A percentile compares a stretch with the other conserved stretches of the same genome.
phyloP scores from a whole-genome alignment of 2,888 invertebrate species.

The Hydrotaea cyrtoneurina region DNA sequence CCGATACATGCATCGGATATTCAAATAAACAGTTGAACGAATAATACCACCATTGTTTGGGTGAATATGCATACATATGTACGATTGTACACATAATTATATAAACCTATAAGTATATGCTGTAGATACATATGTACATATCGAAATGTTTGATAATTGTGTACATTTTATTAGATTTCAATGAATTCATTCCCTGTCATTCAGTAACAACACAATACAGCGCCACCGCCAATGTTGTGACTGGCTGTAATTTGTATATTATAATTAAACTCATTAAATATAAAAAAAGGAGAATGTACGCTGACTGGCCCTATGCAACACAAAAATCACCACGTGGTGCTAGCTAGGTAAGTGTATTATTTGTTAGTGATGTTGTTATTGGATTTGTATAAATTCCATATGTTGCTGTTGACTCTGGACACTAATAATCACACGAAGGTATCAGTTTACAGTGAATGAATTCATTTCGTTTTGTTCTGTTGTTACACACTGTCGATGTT shows the following conservation, averaged over 20 bases:
- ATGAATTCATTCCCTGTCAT: not conserved
- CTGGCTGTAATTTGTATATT: conserved; percentile 31
- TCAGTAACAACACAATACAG: conserved; percentile 20
- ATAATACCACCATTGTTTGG: conserved; percentile 13
- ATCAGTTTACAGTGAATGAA: conserved; percentile 23
- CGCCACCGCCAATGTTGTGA: not conserved
- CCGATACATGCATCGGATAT: not conserved
- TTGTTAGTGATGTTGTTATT: not conserved
- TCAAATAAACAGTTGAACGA: conserved; percentile 18
- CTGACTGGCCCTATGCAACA: no score
- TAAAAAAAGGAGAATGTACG: conserved; percentile 48
- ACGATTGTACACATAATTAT: not conserved
- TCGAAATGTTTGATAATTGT: not conserved
- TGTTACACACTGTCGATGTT: not conserved
- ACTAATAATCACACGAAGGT: conserved; percentile 33
- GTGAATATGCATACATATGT: conserved; percentile 1
- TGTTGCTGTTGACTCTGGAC: conserved; percentile 19
- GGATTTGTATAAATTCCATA: not conserved
- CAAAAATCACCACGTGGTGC: conserved; percentile 11
- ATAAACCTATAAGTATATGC: not conserved
- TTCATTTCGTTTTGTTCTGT: not conserved
- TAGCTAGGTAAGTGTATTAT: not conserved
- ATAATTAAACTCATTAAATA: conserved; percentile 64
- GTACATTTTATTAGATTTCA: conserved; percentile 21
- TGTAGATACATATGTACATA: not conserved